phyloP scores from a whole-genome alignment of 2,888 invertebrate genomes.

The Gari tellinella region DNA sequence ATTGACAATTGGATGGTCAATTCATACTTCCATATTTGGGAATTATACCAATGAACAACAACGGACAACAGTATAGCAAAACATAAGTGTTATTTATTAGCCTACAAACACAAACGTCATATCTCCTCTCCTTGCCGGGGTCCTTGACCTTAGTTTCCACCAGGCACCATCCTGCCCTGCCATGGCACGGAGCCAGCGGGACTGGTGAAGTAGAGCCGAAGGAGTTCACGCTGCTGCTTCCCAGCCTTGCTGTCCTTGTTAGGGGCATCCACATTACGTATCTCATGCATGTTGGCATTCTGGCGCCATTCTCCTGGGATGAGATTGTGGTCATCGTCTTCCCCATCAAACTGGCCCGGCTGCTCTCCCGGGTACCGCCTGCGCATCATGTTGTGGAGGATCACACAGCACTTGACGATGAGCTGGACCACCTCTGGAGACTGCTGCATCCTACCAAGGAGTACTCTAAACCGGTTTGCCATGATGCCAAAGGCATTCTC shows the following conservation, averaged over 20 bases:
- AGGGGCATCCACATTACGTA: conserved; percentile 8
- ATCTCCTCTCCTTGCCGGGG: no score
- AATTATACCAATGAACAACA: no score
- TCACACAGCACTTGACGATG: conserved; percentile 28
- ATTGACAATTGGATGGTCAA: no score
- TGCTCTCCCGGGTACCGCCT: conserved; percentile 28
- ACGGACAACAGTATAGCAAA: no score
- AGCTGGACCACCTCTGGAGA: conserved; percentile 18
- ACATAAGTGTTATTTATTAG: no score
- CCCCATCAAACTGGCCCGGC: conserved; percentile 4
- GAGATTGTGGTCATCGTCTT: conserved; percentile 7
- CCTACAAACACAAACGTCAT: no score
- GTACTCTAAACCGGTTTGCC: conserved; percentile 55
- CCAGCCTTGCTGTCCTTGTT: conserved; percentile 23
- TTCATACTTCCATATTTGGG: no score
- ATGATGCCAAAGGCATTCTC: conserved; percentile 66
- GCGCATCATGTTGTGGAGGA: conserved; percentile 51
- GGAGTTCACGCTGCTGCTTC: conserved; percentile 22
- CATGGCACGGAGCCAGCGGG: conserved; percentile 31
- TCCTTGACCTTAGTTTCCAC: no score
- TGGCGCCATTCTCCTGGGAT: conserved; percentile 14
- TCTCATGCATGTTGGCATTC: conserved; percentile 26
- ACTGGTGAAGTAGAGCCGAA: conserved; percentile 29
- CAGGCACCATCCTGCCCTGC: conserved; percentile 26
- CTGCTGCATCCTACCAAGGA: no score